phyloP scores from a whole-genome alignment of 37 sponge, comb jelly and placozoan genomes.

The Ianthella basta region DNA sequence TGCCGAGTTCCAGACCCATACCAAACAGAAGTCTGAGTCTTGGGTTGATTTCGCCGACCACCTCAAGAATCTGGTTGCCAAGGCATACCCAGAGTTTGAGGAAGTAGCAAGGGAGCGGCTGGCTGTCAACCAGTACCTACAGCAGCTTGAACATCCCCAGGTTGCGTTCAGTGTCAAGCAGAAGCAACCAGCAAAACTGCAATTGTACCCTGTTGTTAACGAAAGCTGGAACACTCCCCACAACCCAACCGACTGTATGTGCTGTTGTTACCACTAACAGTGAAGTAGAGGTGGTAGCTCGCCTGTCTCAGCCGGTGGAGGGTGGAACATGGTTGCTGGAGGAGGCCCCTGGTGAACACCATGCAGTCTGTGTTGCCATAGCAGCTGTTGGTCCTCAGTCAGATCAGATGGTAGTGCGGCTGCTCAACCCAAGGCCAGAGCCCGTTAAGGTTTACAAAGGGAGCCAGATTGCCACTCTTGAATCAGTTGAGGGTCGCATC shows the following conservation, averaged over 20 bases:
- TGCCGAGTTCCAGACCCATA: background rate
- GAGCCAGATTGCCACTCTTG: constrained; percentile 16
- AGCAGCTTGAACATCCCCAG: background rate
- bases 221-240: no score
- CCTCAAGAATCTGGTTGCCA: background rate
- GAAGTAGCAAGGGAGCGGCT: background rate
- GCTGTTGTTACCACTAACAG: background rate
- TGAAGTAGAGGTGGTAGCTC: constrained; percentile 8
- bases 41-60: background rate
- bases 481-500: background rate
- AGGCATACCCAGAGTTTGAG: background rate
- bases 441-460: constrained; percentile 15
- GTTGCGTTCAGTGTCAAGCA: background rate
- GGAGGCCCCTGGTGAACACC: background rate
- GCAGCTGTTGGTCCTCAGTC: background rate
- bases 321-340: background rate
- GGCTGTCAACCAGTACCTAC: background rate
- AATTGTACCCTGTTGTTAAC: no score
- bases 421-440: constrained; percentile 2
- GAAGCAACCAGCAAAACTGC: background rate
- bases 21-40: background rate
- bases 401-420: constrained; percentile 16
- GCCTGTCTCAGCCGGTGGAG: background rate
- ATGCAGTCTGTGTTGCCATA: background rate
- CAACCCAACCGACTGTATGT: background rate